Base-by-base conservation (phyloP, 2,113 vertebrate genomes). In the Cariama cristata region DNA sequence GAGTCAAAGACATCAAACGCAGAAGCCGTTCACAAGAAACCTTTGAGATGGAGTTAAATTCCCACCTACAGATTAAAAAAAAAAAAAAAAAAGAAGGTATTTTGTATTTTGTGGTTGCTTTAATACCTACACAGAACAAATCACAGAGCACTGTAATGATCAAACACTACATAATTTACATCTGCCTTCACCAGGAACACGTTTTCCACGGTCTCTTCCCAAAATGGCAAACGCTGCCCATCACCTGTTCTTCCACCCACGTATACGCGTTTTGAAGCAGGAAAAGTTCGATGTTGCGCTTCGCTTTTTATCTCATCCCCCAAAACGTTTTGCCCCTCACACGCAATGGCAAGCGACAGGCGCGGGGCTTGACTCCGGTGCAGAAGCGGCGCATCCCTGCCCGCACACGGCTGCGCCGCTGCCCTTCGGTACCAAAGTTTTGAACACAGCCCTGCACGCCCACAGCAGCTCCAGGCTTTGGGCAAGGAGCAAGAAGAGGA, bases 251-350 rank as follows among this genome's bases (percentile, higher is more conserved):
- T 44, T 32, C 50, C 11, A 3, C 16, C 50, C 71, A 27, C 13
- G 2, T 2, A 5, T 1, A 12, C 2, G 2, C 0, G 1, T 20
- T 62, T 69, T 62, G 4, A 58, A 32, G 18, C 49, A 9, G 8
- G 2, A 19, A 20, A 81, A 79, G 28, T 40, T 30, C 22, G 3
- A 40, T 0, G 8, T 1, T 4, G 18, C 2, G 20, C 40, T 85
- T 28, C 11, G 42, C 53, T 77, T 76, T 44, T 44, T 11, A 2
- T 24, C 55, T n/a, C 59, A 28, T 8, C 27, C 16, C 33, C 35
- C 12, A 11, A 35, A 74, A 53, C 52, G 2, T 64, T 73, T 26
- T 13, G 14, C 62, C 68, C 52, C 24, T 64, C 22, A 5, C 9
- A 18, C 56, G 35, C 72, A 50, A 72, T 4, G 17, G 47, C 56